Percentiles rank a stretch among this genome's conserved stretches.
These are phyloP conservation scores for Hipposideros armiger DNA, from an alignment of 2,113 vertebrate genomes.

Conservation along the genomic window DNA sequence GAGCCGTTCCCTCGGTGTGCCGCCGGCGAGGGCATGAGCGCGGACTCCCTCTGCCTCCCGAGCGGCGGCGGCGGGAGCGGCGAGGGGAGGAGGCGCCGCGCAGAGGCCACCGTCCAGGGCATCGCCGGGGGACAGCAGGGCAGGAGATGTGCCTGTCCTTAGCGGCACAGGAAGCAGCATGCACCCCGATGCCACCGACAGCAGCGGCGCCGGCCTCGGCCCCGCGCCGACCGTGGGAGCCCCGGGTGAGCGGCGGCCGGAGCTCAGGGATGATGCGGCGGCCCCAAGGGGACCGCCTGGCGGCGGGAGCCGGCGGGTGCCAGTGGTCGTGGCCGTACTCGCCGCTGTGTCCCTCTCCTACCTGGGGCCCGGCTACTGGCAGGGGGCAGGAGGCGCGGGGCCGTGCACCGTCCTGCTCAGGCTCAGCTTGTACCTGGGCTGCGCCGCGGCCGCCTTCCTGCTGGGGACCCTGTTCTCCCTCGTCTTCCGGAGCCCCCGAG, in stretches of 20 bases:
- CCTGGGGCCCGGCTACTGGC: slow-evolving; percentile 67
- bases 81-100: slow-evolving; percentile 24
- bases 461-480: slow-evolving; percentile 82
- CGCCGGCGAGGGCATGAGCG: slow-evolving; percentile 83
- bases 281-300: slow-evolving; percentile 4
- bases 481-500: slow-evolving; percentile 58
- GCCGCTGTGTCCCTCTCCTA: slow-evolving; percentile 56
- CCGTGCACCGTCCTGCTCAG: slow-evolving; percentile 72
- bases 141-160: slow-evolving; percentile 85
- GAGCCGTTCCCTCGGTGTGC: slow-evolving; percentile 57
- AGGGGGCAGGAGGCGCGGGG: slow-evolving; percentile 13
- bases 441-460: slow-evolving; percentile 80
- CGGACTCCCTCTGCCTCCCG: slow-evolving; percentile 68
- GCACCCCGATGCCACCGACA: slow-evolving; percentile 81
- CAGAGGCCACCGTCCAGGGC: slow-evolving; percentile 73
- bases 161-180: slow-evolving; percentile 82
- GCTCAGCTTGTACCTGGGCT: slow-evolving; percentile 82
- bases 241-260: slow-evolving; percentile 56
- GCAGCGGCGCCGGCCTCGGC: slow-evolving; percentile 60
- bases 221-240: background rate
- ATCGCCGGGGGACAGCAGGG: slow-evolving; percentile 60
- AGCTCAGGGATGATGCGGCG: slow-evolving; percentile 66
- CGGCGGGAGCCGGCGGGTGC: slow-evolving; percentile 63
- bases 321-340: slow-evolving; percentile 71
- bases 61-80: slow-evolving; percentile 66